phyloP scores from a whole-genome alignment of 2,113 vertebrate genomes.

The Phycodurus eques region DNA sequence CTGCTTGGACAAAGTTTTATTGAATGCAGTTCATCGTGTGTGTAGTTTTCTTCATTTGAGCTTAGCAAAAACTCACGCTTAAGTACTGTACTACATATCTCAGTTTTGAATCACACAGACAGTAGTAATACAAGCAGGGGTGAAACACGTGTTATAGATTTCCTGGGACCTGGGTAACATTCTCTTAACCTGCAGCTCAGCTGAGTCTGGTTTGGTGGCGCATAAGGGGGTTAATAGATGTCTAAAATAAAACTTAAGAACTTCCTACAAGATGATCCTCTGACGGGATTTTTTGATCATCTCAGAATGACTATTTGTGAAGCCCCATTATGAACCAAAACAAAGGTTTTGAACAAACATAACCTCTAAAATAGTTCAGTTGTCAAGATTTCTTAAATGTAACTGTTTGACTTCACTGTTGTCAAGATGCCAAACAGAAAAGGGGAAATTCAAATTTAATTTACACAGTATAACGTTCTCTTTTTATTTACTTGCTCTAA shows the following conservation, averaged over 20 bases:
- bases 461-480: too few species aligned
- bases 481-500: too few species aligned
- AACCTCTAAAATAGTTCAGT: too few species aligned
- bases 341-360: too few species aligned
- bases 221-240: constrained; percentile 3
- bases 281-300: constrained; percentile 19
- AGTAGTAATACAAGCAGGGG: not conserved
- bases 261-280: constrained; percentile 7
- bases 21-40: not conserved
- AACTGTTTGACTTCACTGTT: too few species aligned
- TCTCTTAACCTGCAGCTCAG: constrained; percentile 46
- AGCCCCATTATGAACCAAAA: too few species aligned
- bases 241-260: constrained; percentile 12
- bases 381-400: too few species aligned
- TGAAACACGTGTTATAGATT: constrained; percentile 44
- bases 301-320: constrained; percentile 6
- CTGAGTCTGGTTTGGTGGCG: constrained; percentile 22
- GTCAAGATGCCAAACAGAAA: too few species aligned
- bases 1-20: not conserved
- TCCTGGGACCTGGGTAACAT: constrained; percentile 36
- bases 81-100: not conserved
- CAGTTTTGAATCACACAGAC: not conserved
- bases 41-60: not conserved
- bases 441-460: too few species aligned
- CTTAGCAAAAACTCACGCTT: not conserved